These are phyloP conservation scores for Felis catus DNA, from an alignment of 2,113 vertebrate species.

Conservation along the genomic window DNA sequence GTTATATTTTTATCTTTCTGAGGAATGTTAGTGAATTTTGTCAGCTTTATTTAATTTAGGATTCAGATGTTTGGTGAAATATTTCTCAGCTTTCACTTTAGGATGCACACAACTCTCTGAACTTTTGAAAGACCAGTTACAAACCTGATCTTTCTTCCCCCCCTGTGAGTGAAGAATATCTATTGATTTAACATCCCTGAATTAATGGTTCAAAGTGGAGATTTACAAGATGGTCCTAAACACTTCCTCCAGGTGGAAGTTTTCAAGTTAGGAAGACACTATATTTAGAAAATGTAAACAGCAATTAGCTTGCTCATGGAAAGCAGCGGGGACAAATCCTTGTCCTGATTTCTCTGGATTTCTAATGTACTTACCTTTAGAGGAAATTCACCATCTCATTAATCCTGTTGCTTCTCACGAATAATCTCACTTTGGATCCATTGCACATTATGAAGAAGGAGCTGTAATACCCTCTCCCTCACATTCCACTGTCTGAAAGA, in stretches of 20 bases:
- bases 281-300: conserved; percentile 56
- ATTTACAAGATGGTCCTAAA: conserved; percentile 63
- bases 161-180: conserved; percentile 4
- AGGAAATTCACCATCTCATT: background rate
- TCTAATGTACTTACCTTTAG: background rate
- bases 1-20: conserved; percentile 43
- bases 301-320: conserved; percentile 42
- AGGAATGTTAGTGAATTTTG: conserved; percentile 36
- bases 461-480: background rate
- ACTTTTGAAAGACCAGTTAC: conserved; percentile 43
- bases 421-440: background rate
- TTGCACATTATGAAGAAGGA: background rate
- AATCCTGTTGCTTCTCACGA: background rate
- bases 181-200: conserved; percentile 49
- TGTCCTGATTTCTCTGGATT: conserved; percentile 5
- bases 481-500: background rate
- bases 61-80: conserved; percentile 43
- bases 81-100: conserved; percentile 26
- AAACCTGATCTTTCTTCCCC: background rate
- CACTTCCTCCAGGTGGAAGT: conserved; percentile 50
- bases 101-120: background rate
- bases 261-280: conserved; percentile 45
- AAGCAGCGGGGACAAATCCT: background rate
- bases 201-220: conserved; percentile 63
- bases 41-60: conserved; percentile 43